A percentile compares a stretch with the other conserved stretches of the same genome.
These are phyloP conservation scores for Apodemia hepburni DNA, from an alignment of 2,888 invertebrate genomes.

Conservation along the genomic window DNA sequence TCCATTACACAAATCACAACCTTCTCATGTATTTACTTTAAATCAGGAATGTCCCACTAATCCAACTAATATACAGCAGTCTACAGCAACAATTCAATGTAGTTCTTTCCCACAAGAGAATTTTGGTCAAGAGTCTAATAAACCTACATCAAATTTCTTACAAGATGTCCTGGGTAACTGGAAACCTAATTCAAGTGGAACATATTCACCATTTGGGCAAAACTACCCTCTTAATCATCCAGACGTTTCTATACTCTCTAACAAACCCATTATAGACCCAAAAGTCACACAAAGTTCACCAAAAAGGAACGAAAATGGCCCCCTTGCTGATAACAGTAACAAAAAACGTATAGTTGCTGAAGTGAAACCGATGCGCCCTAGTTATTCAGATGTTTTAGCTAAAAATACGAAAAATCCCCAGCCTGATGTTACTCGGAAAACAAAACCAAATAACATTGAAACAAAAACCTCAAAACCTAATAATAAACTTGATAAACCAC, in stretches of 20 bases:
- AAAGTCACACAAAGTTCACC: constrained; percentile 53
- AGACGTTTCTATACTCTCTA: constrained; percentile 56
- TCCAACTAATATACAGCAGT: constrained; percentile 44
- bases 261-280: constrained; percentile 47
- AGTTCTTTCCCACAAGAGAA: constrained; percentile 48
- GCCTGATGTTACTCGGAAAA: constrained; percentile 69
- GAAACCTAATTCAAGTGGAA: constrained; percentile 85
- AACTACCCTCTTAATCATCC: constrained; percentile 76
- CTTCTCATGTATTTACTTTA: constrained; percentile 54
- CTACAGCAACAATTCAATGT: constrained; percentile 42
- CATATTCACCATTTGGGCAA: constrained; percentile 87
- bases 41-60: constrained; percentile 62
- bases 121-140: constrained; percentile 44
- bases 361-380: constrained; percentile 92
- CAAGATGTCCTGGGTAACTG: constrained; percentile 87
- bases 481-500: constrained; percentile 60
- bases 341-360: constrained; percentile 90
- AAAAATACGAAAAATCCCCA: constrained; percentile 81
- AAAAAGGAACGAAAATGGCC: constrained; percentile 66
- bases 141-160: constrained; percentile 77
- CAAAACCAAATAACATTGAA: constrained; percentile 57
- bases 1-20: constrained; percentile 53
- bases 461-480: constrained; percentile 54
- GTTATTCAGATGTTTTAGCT: constrained; percentile 91
- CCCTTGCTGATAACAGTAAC: constrained; percentile 74